Evolutionary conservation across 2,113 vertebrate species (phyloP).

Genomic region (Sinocyclocheilus anshuiensis): DNA sequence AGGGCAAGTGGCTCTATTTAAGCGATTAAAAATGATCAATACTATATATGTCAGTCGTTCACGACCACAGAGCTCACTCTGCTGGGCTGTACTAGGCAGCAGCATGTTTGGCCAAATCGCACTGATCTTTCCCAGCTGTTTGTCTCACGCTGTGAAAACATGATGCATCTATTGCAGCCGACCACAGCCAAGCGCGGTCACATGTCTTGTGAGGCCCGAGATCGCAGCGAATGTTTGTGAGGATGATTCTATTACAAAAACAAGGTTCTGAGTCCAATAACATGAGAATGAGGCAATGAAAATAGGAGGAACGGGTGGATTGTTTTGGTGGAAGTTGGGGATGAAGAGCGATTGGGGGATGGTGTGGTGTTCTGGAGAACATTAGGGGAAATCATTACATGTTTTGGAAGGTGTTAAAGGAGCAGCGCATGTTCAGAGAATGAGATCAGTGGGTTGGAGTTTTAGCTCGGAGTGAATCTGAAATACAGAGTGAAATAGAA

Average conservation of each 20-base stretch:
- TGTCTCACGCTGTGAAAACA: conserved; percentile 4
- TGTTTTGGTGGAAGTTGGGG: conserved; percentile 9
- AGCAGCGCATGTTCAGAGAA: not conserved
- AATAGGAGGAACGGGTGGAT: not conserved
- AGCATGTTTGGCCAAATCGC: not conserved
- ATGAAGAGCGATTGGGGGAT: not conserved
- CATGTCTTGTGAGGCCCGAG: not conserved
- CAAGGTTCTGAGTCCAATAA: not conserved
- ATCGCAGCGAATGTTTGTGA: no score
- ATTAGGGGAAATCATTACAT: conserved; percentile 29
- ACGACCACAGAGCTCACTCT: not conserved
- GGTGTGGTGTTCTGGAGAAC: conserved; percentile 26
- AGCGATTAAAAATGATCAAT: not conserved
- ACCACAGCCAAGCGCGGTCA: not conserved
- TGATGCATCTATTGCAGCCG: not conserved
- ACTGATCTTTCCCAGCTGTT: conserved; percentile 21
- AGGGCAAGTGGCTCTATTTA: not conserved
- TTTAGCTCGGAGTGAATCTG: not conserved
- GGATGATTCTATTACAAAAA: conserved; percentile 5
- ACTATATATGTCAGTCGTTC: not conserved
- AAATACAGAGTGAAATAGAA: not conserved
- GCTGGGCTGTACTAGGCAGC: not conserved
- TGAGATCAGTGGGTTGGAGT: conserved; percentile 30
- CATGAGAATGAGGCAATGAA: conserved; percentile 5
- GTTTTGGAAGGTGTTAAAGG: conserved; percentile 39